Evolutionary conservation across 1,140 invertebrate species (phyloP).

Genomic region (Lepidotrigona ventralis): DNA sequence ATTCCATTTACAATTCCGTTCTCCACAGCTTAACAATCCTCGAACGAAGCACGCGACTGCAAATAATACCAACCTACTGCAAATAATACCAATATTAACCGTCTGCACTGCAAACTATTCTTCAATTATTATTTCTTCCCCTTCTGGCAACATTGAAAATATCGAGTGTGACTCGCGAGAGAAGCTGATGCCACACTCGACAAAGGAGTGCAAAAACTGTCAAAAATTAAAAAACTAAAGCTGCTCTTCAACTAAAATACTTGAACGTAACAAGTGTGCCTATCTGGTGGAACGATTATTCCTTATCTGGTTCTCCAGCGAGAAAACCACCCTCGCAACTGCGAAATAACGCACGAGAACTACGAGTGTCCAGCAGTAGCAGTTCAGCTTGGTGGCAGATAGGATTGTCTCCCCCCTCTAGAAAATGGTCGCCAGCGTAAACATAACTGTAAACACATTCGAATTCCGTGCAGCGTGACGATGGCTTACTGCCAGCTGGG

Average conservation of each 20-base stretch:
- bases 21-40: background rate
- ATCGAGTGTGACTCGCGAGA: too few species aligned
- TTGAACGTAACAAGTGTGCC: too few species aligned
- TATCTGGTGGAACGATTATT: background rate
- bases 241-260: too few species aligned
- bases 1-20: background rate
- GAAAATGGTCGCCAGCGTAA: conserved; percentile 64
- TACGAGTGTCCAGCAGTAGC: too few species aligned
- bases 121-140: too few species aligned
- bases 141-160: too few species aligned
- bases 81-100: too few species aligned
- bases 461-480: conserved; percentile 67
- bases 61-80: too few species aligned
- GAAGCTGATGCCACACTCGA: too few species aligned
- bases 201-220: too few species aligned
- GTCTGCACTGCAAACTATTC: too few species aligned
- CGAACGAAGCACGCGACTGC: background rate
- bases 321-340: background rate
- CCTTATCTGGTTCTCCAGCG: background rate
- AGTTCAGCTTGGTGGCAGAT: background rate
- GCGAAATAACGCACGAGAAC: background rate
- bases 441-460: conserved; percentile 72
- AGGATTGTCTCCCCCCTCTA: conserved; percentile 36
- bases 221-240: too few species aligned
- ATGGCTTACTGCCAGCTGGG: conserved; percentile 64